Percentiles rank a stretch among this genome's conserved stretches.
phyloP scores from a whole-genome alignment of 1,140 invertebrate genomes.

The Rhizoglyphus robini region DNA sequence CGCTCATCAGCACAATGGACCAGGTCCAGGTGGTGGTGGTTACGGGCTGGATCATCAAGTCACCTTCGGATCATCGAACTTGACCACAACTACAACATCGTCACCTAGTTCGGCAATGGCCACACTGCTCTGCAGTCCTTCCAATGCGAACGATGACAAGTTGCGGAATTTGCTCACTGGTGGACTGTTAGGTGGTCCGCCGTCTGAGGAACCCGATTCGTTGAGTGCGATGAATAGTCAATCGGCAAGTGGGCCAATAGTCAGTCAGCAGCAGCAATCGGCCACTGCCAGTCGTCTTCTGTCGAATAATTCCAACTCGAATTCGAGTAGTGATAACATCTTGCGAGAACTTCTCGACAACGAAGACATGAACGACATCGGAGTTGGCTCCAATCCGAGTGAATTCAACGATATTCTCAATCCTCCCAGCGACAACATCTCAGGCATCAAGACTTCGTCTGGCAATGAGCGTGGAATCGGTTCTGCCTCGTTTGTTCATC shows the following conservation, averaged over 20 bases:
- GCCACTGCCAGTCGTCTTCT: background rate
- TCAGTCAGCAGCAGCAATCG: background rate
- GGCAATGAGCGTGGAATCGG: background rate
- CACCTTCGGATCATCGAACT: background rate
- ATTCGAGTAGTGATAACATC: constrained; percentile 20
- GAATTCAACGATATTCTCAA: background rate
- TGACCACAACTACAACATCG: background rate
- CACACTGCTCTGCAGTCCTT: background rate
- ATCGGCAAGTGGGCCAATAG: no score
- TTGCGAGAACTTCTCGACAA: constrained; percentile 26
- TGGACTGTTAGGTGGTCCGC: background rate
- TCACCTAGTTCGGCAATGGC: background rate
- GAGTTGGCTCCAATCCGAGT: background rate
- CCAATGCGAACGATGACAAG: constrained; percentile 23
- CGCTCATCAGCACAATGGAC: background rate
- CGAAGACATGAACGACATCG: constrained; percentile 22
- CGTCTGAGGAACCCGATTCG: background rate
- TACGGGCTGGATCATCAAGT: background rate
- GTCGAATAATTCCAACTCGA: background rate
- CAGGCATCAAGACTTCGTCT: background rate
- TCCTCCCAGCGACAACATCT: background rate
- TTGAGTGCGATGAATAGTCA: no score
- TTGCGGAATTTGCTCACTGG: constrained; percentile 27
- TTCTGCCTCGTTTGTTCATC: background rate
- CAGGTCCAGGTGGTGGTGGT: background rate